phyloP scores from a whole-genome alignment of 2,888 invertebrate genomes.

The Melanargia galathea region DNA sequence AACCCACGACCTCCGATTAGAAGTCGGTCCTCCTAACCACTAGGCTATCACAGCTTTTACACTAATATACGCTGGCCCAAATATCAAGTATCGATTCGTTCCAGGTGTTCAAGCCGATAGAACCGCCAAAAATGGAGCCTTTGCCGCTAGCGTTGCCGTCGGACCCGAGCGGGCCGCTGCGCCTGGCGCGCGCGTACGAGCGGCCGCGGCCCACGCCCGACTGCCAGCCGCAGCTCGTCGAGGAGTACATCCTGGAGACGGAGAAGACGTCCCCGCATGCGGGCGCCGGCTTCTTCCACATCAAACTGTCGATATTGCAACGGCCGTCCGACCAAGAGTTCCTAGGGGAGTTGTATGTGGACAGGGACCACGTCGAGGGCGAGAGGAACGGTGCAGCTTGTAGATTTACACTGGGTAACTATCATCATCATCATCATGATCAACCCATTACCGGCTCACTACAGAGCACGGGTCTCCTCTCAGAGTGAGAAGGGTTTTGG shows the following conservation, averaged over 20 bases:
- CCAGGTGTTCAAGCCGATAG: slow-evolving; percentile 84
- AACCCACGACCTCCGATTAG: no score
- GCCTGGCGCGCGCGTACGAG: slow-evolving; percentile 80
- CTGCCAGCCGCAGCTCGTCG: slow-evolving; percentile 90
- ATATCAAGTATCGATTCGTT: slow-evolving; percentile 12
- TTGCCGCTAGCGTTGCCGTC: slow-evolving; percentile 81
- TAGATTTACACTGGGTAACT: slow-evolving; percentile 85
- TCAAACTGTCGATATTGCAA: slow-evolving; percentile 93
- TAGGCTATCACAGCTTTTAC: no score
- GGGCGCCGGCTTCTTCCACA: slow-evolving; percentile 87
- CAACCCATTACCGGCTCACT: no score
- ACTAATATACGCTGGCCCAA: no score
- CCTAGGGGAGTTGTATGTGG: slow-evolving; percentile 94
- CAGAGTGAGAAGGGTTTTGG: no score
- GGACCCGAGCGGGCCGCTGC: slow-evolving; percentile 64
- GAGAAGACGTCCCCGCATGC: slow-evolving; percentile 86
- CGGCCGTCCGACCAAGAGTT: slow-evolving; percentile 94
- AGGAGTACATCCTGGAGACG: slow-evolving; percentile 94
- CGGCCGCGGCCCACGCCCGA: slow-evolving; percentile 85
- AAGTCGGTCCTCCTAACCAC: no score
- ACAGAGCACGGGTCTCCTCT: no score
- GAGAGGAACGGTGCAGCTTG: slow-evolving; percentile 91
- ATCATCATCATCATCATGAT: no score
- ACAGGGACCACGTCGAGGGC: slow-evolving; percentile 90
- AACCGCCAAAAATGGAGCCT: slow-evolving; percentile 84